Percentiles rank a stretch among this genome's conserved stretches.
Evolutionary conservation across 2,797 vertebrate genomes (phyloP).

Genomic region (Choloepus didactylus): DNA sequence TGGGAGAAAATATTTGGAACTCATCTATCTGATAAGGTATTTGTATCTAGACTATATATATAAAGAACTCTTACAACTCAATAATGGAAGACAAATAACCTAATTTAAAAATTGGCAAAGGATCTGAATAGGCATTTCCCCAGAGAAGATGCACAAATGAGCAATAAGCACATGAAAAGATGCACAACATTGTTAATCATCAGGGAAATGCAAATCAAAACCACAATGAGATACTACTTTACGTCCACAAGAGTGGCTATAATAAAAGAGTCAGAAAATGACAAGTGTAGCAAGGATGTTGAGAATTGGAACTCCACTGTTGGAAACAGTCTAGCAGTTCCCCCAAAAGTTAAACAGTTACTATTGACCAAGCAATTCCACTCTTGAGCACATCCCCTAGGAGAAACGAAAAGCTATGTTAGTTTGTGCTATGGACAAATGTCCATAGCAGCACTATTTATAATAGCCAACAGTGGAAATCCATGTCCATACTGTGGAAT

Average conservation of each 20-base stretch:
- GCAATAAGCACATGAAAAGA: background rate
- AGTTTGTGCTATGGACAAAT: background rate
- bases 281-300: background rate
- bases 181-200: background rate
- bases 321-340: background rate
- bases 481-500: background rate
- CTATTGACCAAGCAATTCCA: background rate
- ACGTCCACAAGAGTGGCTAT: too few relatives aligned
- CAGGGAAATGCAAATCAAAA: background rate
- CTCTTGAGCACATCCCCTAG: background rate
- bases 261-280: background rate
- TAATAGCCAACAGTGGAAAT: background rate
- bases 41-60: background rate
- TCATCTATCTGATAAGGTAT: background rate
- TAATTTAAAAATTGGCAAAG: constrained; percentile 1
- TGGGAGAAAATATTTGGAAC: background rate
- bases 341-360: constrained; percentile 22
- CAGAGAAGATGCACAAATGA: background rate
- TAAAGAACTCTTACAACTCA: background rate
- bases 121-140: background rate
- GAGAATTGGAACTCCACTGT: background rate
- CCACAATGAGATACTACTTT: background rate
- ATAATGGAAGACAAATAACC: background rate
- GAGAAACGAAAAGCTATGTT: constrained; percentile 9
- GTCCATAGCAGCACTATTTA: background rate